Base-by-base conservation (phyloP, 2,797 vertebrate genomes). In the Helarctos malayanus region DNA sequence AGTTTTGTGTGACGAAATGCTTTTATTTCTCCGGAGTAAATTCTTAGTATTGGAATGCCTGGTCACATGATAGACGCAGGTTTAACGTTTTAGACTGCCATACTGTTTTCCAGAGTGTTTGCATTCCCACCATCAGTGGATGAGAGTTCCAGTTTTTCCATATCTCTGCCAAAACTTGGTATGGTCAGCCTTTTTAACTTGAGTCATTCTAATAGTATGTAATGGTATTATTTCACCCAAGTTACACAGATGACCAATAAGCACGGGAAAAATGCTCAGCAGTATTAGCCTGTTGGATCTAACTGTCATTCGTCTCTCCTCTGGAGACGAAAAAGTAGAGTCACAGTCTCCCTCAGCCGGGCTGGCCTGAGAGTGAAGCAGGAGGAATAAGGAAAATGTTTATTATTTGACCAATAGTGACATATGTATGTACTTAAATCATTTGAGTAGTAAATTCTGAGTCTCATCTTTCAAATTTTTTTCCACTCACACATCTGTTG, bases 381-480 rank as follows among this genome's bases (percentile, higher is more conserved):
- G 80, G 45, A 68, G n/a, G 73, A 54, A 73, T 45, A 7, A 49
- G 38, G 16, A 92, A 61, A 14, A 3, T 61, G 4, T 73, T 3
- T 27, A 2, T 41, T 35, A 41, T 47, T 19, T 84, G 47, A 49
- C 3, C 2, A 11, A 4, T 14, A 81, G n/a, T 47, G 45, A 91
- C 49, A 47, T 59, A 81, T 4, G 16, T 3, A 59, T 14, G 25
- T 25, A 29, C n/a, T 9, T 19, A 1, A 80, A n/a, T 23, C 68
- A 59, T 91, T 8, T 9, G 21, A 79, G 23, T 0, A 21, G 38
- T 41, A 80, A 90, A 59, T 76, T 56, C 11, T 11, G 12, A 93
- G 57, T 78, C 65, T 96, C 27, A 54, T 79, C 25, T n/a, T 84
- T 59, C 95, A 59, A 16, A 16, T 57, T 57, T 38, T 94, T 93